A percentile compares a stretch with the other conserved stretches of the same genome.
These are phyloP conservation scores for Brenthis hecate DNA, from an alignment of 2,888 invertebrate genomes.

Conservation along the genomic window DNA sequence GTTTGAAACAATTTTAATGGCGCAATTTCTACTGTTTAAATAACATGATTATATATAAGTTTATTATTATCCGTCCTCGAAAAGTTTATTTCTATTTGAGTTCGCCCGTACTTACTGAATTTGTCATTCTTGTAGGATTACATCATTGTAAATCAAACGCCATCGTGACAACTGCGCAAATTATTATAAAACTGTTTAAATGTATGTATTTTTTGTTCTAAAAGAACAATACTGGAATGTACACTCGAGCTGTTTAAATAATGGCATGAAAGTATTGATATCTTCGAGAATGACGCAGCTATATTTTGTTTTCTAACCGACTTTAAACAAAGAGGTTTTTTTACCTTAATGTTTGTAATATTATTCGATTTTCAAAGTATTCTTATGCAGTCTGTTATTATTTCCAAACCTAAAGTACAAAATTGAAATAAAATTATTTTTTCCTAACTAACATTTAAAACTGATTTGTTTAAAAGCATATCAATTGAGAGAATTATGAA, in stretches of 20 bases:
- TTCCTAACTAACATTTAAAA: not conserved
- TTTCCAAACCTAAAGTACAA: too few relatives aligned
- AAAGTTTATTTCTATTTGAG: conserved; percentile 51
- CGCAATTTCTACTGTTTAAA: conserved; percentile 26
- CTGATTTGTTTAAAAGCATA: conserved; percentile 28
- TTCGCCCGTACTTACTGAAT: conserved; percentile 41
- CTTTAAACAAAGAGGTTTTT: too few relatives aligned
- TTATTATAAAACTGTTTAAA: conserved; percentile 72
- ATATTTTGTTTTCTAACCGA: too few relatives aligned
- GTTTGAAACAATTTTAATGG: conserved; percentile 20
- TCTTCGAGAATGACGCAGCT: not conserved
- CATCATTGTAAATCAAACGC: conserved; percentile 55
- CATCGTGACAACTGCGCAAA: conserved; percentile 65
- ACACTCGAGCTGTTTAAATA: conserved; percentile 47
- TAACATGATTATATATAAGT: conserved; percentile 23
- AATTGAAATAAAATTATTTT: too few relatives aligned
- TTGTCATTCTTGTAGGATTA: conserved; percentile 50
- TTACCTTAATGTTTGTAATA: too few relatives aligned
- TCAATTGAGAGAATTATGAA: conserved; percentile 30
- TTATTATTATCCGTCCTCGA: conserved; percentile 20
- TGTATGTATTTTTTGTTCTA: conserved; percentile 48
- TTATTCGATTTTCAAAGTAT: too few relatives aligned
- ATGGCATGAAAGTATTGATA: conserved; percentile 48
- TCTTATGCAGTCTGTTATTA: too few relatives aligned
- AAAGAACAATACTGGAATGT: conserved; percentile 64